Evolutionary conservation across 1,140 invertebrate genomes (phyloP), one percentile per base, ranked within the genome.

Genomic region (Pogonus chalceus): DNA sequence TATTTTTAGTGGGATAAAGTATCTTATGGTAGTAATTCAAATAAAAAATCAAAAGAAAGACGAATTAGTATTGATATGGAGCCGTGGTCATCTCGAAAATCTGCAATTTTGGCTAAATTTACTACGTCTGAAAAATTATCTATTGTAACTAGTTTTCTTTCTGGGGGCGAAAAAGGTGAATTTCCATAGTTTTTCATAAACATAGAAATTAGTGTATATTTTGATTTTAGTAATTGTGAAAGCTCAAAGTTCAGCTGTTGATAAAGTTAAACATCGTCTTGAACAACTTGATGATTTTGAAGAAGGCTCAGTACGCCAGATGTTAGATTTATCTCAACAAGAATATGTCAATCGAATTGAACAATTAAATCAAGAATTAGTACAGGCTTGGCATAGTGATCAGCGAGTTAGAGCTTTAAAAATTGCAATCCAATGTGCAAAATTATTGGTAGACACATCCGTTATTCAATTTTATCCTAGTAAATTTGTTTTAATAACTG

Each of bases 281-380:
- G 92, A 97, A 70, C 92, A 97, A 69, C 71, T 97, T 46, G 93
- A 97, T 78, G 89, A 94, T 62, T 90, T 94, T 75, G 92, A 96
- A 67, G 92, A 94, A 72, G 85, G 87, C 7, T 84, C 85, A 52
- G 79, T 92, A 31, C 82, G 85, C 63, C 90, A 92, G 74, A 87
- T 91, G 74, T 83, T 92, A 70, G 87, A 92, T 63, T 75, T 97
- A 26, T 87, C 85, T 2, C 93, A 96, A 68, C 85, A 93, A 65
- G 93, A 98, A 67, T 97, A 94, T 76, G 83, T 90, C 0, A 79
- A 79, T 21, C 79, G 87, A 60, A 91, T 98, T 54, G 88, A 93
- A 61, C 85, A 93, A 70, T 76, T 97, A 1, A 92, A 93, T 72
- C 84, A 86, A 64, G 91, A 94, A 69, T 75, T 98, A 14, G 83